phyloP scores from a whole-genome alignment of 2,113 vertebrate species.

The Eretmochelys imbricata region DNA sequence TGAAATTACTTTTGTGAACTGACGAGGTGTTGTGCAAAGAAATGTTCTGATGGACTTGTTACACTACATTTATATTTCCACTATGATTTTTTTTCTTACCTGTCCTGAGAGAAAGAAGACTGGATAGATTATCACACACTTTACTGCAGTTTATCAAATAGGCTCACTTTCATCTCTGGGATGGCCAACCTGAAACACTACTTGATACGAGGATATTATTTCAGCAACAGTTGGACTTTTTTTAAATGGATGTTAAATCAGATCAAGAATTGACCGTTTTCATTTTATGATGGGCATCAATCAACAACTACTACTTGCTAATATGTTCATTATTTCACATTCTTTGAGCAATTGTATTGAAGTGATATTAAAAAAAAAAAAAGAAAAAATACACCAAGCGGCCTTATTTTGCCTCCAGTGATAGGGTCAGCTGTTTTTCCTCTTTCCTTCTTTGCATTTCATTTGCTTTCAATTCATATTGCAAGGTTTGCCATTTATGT shows the following conservation, averaged over 20 bases:
- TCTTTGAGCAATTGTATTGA: conserved; percentile 25
- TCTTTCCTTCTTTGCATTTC: conserved; percentile 28
- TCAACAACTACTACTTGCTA: conserved; percentile 37
- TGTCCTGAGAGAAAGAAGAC: conserved; percentile 52
- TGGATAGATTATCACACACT: not conserved
- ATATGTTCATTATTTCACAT: not conserved
- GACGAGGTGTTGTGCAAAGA: not conserved
- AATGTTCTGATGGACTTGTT: conserved; percentile 48
- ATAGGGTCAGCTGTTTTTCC: conserved; percentile 37
- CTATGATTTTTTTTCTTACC: conserved; percentile 38
- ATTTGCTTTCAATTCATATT: conserved; percentile 26
- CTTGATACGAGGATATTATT: conserved; percentile 40
- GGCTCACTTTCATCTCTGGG: not conserved
- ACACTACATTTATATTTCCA: conserved; percentile 12
- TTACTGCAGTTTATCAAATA: conserved; percentile 48
- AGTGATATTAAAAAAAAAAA: conserved; percentile 30
- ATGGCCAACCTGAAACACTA: conserved; percentile 14
- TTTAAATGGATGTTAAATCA: conserved; percentile 61
- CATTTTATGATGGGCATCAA: conserved; percentile 56
- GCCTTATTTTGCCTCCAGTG: conserved; percentile 47
- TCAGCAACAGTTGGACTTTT: conserved; percentile 6
- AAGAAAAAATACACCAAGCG: not conserved
- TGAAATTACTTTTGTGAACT: not conserved
- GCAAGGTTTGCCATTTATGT: not conserved
- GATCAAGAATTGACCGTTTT: conserved; percentile 54